Evolutionary conservation across 1,140 invertebrate species (phyloP).

Genomic region (Drosophila watanabei): DNA sequence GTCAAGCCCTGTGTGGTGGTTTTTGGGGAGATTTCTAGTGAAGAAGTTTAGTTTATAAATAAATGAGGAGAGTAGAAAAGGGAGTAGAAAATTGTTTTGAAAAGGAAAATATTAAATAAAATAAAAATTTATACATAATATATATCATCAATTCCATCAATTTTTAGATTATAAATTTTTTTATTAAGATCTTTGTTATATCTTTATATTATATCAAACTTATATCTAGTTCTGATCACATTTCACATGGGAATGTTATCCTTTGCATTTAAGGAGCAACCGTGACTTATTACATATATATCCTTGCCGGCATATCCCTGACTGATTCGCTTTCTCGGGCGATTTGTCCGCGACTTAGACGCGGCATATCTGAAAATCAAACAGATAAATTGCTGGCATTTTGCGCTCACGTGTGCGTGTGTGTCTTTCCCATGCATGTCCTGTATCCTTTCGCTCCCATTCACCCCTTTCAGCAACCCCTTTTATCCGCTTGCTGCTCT

Average conservation of each 20-base stretch:
- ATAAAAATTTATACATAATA: background rate
- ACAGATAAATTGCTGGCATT: constrained; percentile 78
- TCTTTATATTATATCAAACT: background rate
- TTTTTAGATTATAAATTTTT: background rate
- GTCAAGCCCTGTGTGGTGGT: background rate
- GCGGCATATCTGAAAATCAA: constrained; percentile 66
- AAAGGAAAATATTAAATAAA: background rate
- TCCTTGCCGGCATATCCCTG: constrained; percentile 8
- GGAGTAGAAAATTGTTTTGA: background rate
- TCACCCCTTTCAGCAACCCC: constrained; percentile 44
- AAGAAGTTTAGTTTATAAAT: background rate
- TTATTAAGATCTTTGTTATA: background rate
- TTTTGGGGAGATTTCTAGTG: background rate
- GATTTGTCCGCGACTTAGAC: constrained; percentile 43
- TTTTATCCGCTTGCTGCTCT: constrained; percentile 17
- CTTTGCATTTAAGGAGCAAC: background rate
- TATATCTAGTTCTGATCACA: background rate
- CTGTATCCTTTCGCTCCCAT: background rate
- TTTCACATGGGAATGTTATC: background rate
- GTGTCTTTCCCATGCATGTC: constrained; percentile 11
- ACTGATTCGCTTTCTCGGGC: constrained; percentile 39
- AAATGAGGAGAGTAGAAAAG: background rate
- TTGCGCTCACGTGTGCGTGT: constrained; percentile 43
- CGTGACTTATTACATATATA: constrained; percentile 3
- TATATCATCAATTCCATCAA: background rate